Base-by-base conservation (phyloP, 2,113 vertebrate species). In the Chloropsis cyanopogon region DNA sequence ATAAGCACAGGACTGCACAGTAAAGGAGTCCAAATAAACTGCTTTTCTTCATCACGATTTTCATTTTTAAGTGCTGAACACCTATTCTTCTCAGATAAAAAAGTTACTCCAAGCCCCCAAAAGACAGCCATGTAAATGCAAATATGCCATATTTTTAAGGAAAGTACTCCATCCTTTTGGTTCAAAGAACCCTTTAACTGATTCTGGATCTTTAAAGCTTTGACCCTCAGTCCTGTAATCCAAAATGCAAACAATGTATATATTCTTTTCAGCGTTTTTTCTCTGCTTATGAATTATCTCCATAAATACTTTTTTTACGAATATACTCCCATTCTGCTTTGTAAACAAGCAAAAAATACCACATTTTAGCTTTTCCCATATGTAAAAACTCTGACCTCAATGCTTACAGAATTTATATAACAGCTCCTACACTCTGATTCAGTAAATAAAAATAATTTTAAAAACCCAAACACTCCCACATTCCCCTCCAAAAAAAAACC, bases 401-500 rank as follows among this genome's bases (percentile, higher is more conserved):
- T 24, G 11, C 14, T 83, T 49, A 81, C 5, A 21, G 14, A 75
- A 77, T 5, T 60, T 52, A 52, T 33, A 29, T 22, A 23, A 65
- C 52, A 81, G 8, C 6, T 41, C 57, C 54, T 80, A 28, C 10
- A 72, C 6, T 78, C 29, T 14, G 6, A 59, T 23, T 41, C 4
- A 31, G 54, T 41, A 83, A 71, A 71, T 33, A 56, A 57, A 76
- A 80, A 28, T 37, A 47, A 49, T 14, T n/a, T 14, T 4, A 16
- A 46, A 41, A 29, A 54, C 5, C 2, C 41, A 69, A 49, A 61
- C 3, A 35, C 0, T 0, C 5, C 11, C 13, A 14, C 10, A 6
- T 59, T 35, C 16, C n/a, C 14, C 7, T 39, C 29, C 2, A 14
- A 35, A 39, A 39, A 39, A 47, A 42, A 31, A 41, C 5, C 11